Evolutionary conservation across 2,888 invertebrate species (phyloP).

Genomic region (Perizoma flavofasciatum): DNA sequence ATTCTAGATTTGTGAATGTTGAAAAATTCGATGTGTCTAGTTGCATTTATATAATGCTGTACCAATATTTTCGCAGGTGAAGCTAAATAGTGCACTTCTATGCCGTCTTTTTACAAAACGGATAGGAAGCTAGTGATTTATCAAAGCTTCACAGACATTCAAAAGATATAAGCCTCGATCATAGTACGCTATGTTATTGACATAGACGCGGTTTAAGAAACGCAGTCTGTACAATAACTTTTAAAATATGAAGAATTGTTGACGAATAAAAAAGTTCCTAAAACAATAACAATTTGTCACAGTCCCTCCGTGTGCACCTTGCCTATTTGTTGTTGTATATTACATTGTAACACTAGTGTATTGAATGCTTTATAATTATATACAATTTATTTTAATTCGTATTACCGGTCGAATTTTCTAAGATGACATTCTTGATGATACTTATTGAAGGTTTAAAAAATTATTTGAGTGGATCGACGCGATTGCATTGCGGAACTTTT

Average conservation of each 20-base stretch:
- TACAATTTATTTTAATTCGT: constrained; percentile 31
- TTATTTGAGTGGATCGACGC: constrained; percentile 7
- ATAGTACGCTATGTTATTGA: too few relatives aligned
- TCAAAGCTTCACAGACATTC: neutral
- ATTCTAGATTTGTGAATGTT: neutral
- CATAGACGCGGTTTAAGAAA: too few relatives aligned
- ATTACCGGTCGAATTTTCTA: constrained; percentile 23
- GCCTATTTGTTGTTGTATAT: constrained; percentile 34
- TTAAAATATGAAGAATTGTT: too few relatives aligned
- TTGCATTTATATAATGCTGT: neutral
- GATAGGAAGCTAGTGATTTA: constrained; percentile 15
- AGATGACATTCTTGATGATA: constrained; percentile 35
- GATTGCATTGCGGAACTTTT: constrained; percentile 1
- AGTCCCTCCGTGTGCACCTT: constrained; percentile 17
- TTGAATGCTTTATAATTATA: constrained; percentile 38
- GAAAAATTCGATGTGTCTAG: constrained; percentile 1
- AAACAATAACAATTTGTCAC: constrained; percentile 14
- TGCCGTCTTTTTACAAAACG: constrained; percentile 27
- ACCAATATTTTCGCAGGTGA: neutral
- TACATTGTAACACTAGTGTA: constrained; percentile 38
- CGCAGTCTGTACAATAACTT: too few relatives aligned
- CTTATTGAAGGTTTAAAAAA: constrained; percentile 9
- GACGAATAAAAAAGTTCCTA: constrained; percentile 18
- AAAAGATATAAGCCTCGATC: too few relatives aligned
- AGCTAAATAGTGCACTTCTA: constrained; percentile 13